Percentiles rank a stretch among this genome's conserved stretches.
Conservation (phyloP, 1,140 invertebrate species). For the Halyomorpha halys region DNA sequence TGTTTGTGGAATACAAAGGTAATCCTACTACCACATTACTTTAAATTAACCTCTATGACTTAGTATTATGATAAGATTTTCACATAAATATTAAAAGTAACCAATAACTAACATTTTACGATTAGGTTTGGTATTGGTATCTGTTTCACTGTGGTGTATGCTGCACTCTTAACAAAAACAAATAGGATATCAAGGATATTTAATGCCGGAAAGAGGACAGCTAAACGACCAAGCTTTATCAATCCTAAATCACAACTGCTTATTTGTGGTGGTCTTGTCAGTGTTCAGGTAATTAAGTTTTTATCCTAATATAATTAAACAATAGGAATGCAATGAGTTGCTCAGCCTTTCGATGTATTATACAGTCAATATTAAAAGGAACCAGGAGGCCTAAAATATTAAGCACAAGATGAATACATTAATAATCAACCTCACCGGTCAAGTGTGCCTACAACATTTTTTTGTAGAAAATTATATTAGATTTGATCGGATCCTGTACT, state of each 20-base stretch:
- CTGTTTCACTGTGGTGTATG: constrained; percentile 85
- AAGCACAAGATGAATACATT: no score
- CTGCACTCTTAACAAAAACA: constrained; percentile 81
- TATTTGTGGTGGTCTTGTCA: constrained; percentile 74
- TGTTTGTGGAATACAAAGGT: constrained; percentile 71
- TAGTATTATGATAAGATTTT: no score
- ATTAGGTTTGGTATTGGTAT: constrained; percentile 72
- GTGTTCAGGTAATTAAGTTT: constrained; percentile 53
- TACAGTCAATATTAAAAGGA: no score
- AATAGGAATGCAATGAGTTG: no score
- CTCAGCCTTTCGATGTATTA: no score
- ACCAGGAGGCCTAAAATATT: no score
- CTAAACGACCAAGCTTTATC: constrained; percentile 83
- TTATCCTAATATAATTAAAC: not conserved
- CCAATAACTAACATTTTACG: not conserved
- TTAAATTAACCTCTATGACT: no score
- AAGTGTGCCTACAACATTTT: no score
- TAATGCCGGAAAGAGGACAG: constrained; percentile 74
- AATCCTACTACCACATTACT: constrained; percentile 27
- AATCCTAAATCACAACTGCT: constrained; percentile 86
- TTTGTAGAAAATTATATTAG: no score
- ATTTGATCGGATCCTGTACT: no score
- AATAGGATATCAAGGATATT: constrained; percentile 89
- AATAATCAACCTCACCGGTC: no score
- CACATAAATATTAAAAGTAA: no score